Base-by-base conservation (phyloP, 2,113 vertebrate species). In the Dicaeum eximium region DNA sequence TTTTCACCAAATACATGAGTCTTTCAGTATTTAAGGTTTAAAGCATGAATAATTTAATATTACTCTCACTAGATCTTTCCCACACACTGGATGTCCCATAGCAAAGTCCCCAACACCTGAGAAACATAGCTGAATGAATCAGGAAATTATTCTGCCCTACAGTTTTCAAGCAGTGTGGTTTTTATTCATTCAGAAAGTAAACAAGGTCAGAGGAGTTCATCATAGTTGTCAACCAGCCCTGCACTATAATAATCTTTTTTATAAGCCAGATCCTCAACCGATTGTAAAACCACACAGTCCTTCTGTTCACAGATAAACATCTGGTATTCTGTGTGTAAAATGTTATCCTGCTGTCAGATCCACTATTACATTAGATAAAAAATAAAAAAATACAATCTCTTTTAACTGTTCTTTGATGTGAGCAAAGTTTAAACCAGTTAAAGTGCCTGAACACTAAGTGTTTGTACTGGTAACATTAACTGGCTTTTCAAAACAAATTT, bases 181-280 rank as follows among this genome's bases (percentile, higher is more conserved):
- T 94, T 80, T 88, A 44, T 88, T 94, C 22, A 62, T 80, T 93
- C 64, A 88, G 67, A 94, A 91, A 74, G 60, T 58, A 95, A 96
- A 93, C 83, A 92, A 93, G 80, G 80, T 94, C 80, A 84, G 42
- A 90, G 57, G 20, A 95, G 82, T 90, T 92, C 67, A 90, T 73
- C 88, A 86, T 22, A 80, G 37, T 30, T 94, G 85, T 95, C 88
- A 95, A 62, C 64, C 38, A 90, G 51, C 31, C 47, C 75, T 86
- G 72, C 40, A 83, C 37, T 67, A 69, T 70, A 88, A 84, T 51
- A 65, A 77, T 37, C 18, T 57, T 60, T 93, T 95, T 93, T 85
- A 82, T 77, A 94, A 86, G 48, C 27, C 51, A 54, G 50, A 85
- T 86, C 71, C 47, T 90, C 64, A 79, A 33, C 5, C 17, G 54